Base-by-base conservation (phyloP, 2,888 invertebrate genomes). In the Danaus chrysippus region DNA sequence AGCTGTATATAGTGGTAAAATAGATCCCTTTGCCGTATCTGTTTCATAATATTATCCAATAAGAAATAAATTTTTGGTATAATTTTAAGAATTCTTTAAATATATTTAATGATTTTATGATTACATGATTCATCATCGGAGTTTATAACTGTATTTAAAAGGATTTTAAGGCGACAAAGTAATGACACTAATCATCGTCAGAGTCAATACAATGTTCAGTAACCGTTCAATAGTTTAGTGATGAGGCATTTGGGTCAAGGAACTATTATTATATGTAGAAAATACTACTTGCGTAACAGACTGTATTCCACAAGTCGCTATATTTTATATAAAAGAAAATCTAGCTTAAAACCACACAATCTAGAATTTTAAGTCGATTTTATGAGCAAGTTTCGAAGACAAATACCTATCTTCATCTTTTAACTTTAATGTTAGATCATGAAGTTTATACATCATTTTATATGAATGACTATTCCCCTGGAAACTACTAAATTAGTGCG, bases 111-210 rank as follows among this genome's bases (percentile, higher is more conserved):
- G 49, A 11, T 46, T 2, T 13, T 17, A 49, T 17, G 10, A 49
- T 15, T 17, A 49, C 23, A 34, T 5, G 6, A 49, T 17, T 49
- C 17, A 10, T 10, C 15, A 17, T 17, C 17, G 5, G 17, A 13
- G 46, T 49, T 17, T 11, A 49, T 49, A 49, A 17, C 15, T n/a
- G 17, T 10, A 10, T 49, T 49, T 17, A 17, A 49, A 49, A 49
- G 49, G 49, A 49, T 49, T 49, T 49, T 17, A 17, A 49, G 17
- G 49, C 49, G 17, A 49, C 17, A 17, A 17, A 15, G 49, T 69
- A 69, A 69, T 69, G 65, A 69, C 64, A 56, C 58, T 62, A 62
- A 68, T 69, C 66, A 68, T 66, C 64, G 59, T 65, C 63, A 66
- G 55, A 64, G 59, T 61, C 59, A 60, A 63, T 61, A 64, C 54